These are phyloP conservation scores for Lithobius niger DNA, from an alignment of 1,140 invertebrate species.

Conservation along the genomic window DNA sequence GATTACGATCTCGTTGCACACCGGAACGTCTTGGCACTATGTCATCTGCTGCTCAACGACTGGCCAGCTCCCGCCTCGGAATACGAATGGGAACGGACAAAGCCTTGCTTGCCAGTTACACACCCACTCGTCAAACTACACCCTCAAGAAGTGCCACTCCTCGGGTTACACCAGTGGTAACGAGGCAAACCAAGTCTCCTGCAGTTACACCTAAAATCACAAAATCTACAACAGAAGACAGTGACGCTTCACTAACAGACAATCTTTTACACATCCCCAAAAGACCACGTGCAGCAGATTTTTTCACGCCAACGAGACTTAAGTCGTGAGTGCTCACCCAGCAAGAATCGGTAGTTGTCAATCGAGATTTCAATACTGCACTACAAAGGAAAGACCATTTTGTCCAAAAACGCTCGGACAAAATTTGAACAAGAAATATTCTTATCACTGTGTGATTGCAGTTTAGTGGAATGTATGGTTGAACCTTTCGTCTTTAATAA, in stretches of 20 bases:
- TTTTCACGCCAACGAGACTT: no score
- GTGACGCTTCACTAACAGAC: conserved; percentile 46
- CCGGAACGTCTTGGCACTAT: conserved; percentile 65
- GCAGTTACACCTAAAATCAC: conserved; percentile 31
- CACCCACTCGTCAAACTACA: conserved; percentile 25
- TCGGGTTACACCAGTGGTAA: conserved; percentile 17
- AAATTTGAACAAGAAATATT: no score
- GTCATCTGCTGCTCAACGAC: conserved; percentile 80
- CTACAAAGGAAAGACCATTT: no score
- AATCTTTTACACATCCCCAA: conserved; percentile 60
- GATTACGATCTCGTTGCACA: neutral
- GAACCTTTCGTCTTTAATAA: no score
- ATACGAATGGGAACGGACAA: conserved; percentile 35
- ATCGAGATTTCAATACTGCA: no score
- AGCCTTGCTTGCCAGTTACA: conserved; percentile 39
- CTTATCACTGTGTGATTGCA: no score
- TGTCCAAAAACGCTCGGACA: no score
- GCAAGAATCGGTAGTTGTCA: no score
- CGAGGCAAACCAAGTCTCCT: conserved; percentile 25
- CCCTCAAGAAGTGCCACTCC: conserved; percentile 26
- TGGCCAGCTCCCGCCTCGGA: conserved; percentile 46
- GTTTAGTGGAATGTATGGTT: no score
- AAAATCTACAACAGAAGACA: conserved; percentile 19
- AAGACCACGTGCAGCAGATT: conserved; percentile 30
- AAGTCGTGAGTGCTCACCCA: no score